phyloP scores from a whole-genome alignment of 2,113 vertebrate genomes.

The Procapra przewalskii region DNA sequence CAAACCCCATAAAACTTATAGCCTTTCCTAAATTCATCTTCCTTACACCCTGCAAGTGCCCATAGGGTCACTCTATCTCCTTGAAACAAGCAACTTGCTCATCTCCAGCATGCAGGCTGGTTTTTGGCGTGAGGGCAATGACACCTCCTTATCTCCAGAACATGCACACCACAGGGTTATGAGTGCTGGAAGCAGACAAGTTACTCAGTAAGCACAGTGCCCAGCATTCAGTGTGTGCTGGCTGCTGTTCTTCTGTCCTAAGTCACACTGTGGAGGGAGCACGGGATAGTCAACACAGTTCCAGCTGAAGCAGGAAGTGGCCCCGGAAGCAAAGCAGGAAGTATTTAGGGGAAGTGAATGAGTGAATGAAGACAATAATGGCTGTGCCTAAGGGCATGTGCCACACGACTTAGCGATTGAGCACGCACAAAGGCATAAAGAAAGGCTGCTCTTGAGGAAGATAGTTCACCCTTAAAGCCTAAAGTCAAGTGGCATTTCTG shows the following conservation, averaged over 20 bases:
- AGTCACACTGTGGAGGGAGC: background rate
- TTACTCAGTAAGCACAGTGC: background rate
- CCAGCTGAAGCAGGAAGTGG: background rate
- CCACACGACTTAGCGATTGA: background rate
- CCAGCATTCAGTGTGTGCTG: accelerated
- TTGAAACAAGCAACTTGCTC: background rate
- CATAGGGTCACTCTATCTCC: background rate
- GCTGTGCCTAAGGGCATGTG: background rate
- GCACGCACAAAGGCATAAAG: background rate
- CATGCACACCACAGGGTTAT: accelerated
- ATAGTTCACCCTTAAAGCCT: background rate
- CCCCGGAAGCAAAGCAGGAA: background rate
- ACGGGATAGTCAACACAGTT: background rate
- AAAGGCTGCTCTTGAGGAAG: background rate
- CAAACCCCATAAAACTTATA: too few species aligned
- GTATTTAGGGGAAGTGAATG: background rate
- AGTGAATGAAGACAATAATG: background rate
- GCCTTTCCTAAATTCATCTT: background rate
- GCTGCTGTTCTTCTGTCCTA: background rate
- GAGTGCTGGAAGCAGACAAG: background rate
- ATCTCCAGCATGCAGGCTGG: background rate
- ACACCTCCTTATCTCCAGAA: background rate
- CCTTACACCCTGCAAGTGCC: background rate
- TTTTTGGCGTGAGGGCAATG: background rate
- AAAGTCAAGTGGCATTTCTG: background rate